Conservation (phyloP, 2,113 vertebrate genomes). For the Smithornis capensis region DNA sequence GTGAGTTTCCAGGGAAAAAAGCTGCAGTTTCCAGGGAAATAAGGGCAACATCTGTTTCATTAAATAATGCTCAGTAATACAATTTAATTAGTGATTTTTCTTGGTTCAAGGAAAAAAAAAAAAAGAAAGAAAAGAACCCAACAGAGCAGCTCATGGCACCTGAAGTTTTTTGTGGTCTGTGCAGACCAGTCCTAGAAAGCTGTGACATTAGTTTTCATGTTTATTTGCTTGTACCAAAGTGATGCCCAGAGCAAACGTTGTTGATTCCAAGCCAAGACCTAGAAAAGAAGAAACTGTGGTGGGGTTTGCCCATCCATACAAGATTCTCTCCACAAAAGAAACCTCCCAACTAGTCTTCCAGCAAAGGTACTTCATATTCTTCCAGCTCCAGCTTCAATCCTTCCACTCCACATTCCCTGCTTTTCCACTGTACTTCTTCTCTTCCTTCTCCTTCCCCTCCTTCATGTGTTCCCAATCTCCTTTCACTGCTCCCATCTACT, state of each 20-base stretch:
- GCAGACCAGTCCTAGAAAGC: background rate
- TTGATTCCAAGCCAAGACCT: background rate
- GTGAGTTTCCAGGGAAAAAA: no score
- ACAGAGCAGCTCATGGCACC: background rate
- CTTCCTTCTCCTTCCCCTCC: background rate
- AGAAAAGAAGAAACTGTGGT: background rate
- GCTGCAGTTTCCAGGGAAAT: background rate
- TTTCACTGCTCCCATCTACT: background rate
- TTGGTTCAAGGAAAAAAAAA: background rate
- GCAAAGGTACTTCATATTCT: background rate
- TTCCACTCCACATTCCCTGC: background rate
- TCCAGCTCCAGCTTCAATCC: background rate
- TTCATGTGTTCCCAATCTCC: background rate
- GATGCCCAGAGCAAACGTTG: background rate
- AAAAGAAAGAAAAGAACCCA: background rate
- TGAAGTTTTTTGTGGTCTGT: accelerated
- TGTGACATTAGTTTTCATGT: background rate
- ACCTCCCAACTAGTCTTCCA: background rate
- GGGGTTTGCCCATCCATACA: background rate
- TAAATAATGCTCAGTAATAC: background rate
- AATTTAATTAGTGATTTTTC: background rate
- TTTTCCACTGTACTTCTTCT: background rate
- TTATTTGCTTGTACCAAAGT: background rate
- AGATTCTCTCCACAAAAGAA: background rate
- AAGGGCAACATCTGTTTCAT: background rate